Base-by-base conservation (phyloP, 2,888 invertebrate species). In the Netelia fuscicornis region DNA sequence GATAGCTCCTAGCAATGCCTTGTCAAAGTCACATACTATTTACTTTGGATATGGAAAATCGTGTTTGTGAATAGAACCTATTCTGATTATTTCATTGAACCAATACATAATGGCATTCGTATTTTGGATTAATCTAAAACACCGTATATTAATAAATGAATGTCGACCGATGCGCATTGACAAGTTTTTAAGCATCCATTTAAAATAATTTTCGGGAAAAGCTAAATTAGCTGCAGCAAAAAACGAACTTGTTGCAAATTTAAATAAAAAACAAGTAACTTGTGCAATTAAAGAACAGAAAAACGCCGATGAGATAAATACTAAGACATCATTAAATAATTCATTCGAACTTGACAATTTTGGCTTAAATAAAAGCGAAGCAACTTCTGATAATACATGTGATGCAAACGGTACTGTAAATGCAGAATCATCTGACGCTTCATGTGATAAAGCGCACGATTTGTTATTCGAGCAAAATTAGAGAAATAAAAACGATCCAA, bases 21-120 rank as follows among this genome's bases (percentile, higher is more conserved):
- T 79, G 56, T 87, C 85, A 9, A 87, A 88, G 58, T 86, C 83
- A 11, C 67, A 78, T 42, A 87, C 65, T n/a, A 87, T 84, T 70
- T 80, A 62, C 44, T 67, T 64, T 30, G 81, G 84, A 65, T 75
- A 52, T 10, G 86, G 85, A 68, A 86, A 87, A 23, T 67, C 83
- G n/a, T 48, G 17, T 60, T 78, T 85, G 17, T 79, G 54, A 37
- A 44, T 75, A 8, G 9, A 37, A 44, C 86, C 86, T 25, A 83
- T 79, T 9, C 86, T 68, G 11, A 86, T 23, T 67, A 87, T 78
- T 52, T 87, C 86, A 11, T 52, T 54, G n/a, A 87, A 42, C 83
- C 78, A 87, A 68, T 71, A 81, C 13, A 44, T 25, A 48, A 88
- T 84, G 0, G 81, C 62, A 62, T 86, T 86, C 1, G 83, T 85